These are phyloP conservation scores for Clunio marinus DNA, from an alignment of 2,888 invertebrate species.

Conservation along the genomic window DNA sequence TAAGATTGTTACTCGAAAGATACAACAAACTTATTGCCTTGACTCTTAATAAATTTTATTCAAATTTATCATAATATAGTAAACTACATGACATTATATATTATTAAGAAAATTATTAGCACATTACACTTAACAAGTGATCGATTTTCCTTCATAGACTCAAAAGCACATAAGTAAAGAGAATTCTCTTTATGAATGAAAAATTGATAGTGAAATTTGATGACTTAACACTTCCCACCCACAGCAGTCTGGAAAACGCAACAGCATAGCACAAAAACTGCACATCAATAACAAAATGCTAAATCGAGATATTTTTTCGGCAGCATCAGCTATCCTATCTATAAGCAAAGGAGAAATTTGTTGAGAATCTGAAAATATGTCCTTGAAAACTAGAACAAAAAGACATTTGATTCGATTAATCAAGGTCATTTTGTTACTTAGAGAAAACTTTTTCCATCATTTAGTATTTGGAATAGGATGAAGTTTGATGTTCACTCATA, in stretches of 20 bases:
- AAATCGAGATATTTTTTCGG: conserved; percentile 37
- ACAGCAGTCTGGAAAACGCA: conserved; percentile 14
- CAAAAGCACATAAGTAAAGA: too few relatives aligned
- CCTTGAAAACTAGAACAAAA: conserved; percentile 29
- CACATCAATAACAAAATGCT: conserved; percentile 36
- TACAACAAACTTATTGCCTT: conserved; percentile 1
- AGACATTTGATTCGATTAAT: conserved; percentile 19
- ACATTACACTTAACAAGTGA: neutral
- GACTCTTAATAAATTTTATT: conserved; percentile 5
- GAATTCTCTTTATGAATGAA: conserved; percentile 11
- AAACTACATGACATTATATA: neutral
- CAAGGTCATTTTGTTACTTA: neutral
- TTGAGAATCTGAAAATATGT: neutral
- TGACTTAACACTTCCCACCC: conserved; percentile 36
- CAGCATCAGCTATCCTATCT: conserved; percentile 34
- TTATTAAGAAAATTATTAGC: conserved; percentile 9
- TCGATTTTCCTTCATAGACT: conserved; percentile 24
- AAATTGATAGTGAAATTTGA: conserved; percentile 38
- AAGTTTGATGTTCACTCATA: too few relatives aligned
- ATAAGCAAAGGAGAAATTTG: conserved; percentile 2
- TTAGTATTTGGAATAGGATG: too few relatives aligned
- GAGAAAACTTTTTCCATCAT: neutral
- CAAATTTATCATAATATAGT: too few relatives aligned
- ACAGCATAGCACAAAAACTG: conserved; percentile 34
- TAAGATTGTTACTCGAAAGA: too few relatives aligned